phyloP scores from a whole-genome alignment of 2,888 invertebrate genomes.

The Ochropacha duplaris region DNA sequence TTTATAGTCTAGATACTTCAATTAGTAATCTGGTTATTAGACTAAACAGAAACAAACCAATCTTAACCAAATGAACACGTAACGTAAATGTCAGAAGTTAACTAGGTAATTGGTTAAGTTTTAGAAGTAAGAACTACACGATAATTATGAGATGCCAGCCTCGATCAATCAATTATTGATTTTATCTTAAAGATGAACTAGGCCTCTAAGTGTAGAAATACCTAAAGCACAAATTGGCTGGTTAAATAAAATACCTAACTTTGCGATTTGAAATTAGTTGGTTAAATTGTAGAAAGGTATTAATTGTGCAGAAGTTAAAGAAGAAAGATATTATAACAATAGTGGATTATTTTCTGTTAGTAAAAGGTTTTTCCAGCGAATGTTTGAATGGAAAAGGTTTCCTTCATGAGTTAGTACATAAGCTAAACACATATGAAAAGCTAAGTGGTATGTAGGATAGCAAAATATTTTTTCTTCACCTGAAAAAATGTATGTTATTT shows the following conservation, averaged over 20 bases:
- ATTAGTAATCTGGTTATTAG: conserved; percentile 6
- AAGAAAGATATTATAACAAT: not conserved
- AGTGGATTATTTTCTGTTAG: conserved; percentile 3
- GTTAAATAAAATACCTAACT: too few species aligned
- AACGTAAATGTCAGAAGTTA: not conserved
- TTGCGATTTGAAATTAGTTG: not conserved
- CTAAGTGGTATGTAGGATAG: conserved; percentile 47
- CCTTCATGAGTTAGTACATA: conserved; percentile 68
- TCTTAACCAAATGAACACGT: not conserved
- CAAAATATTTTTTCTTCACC: conserved; percentile 59
- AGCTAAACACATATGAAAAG: conserved; percentile 74
- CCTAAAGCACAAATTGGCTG: too few species aligned
- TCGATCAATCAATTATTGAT: too few species aligned
- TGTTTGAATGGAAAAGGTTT: conserved; percentile 45
- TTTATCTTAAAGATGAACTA: not conserved
- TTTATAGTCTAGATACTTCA: not conserved
- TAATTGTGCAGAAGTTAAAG: not conserved
- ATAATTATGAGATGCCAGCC: too few species aligned
- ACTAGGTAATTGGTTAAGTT: not conserved
- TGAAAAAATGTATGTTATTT: conserved; percentile 63
- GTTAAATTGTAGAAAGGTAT: not conserved
- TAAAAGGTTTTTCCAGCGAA: not conserved
- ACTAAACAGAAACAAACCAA: conserved; percentile 19
- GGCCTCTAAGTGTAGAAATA: not conserved
- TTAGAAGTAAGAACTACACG: not conserved